A percentile compares a stretch with the other conserved stretches of the same genome.
Evolutionary conservation across 2,113 vertebrate species (phyloP).

Genomic region (Trichechus manatus): DNA sequence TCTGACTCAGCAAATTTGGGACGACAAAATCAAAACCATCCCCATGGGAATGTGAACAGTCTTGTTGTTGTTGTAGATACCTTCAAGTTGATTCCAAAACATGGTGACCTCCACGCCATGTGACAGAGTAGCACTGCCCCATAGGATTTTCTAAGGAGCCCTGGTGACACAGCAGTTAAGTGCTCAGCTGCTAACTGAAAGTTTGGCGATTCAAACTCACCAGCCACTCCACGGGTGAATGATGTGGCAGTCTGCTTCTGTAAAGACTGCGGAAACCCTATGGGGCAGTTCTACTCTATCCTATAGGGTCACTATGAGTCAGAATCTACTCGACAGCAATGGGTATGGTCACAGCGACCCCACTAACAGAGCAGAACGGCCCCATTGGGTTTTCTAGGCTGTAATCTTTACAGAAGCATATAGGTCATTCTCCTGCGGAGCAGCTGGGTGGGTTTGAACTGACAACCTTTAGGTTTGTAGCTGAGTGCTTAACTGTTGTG

Average conservation of each 20-base stretch:
- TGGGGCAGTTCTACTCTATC: not conserved
- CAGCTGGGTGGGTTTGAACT: not conserved
- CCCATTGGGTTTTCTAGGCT: not conserved
- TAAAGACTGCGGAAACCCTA: not conserved
- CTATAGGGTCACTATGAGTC: not conserved
- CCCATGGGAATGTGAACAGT: not conserved
- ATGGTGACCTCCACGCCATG: too few species aligned
- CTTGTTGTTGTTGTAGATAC: too few species aligned
- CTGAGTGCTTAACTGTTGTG: not conserved
- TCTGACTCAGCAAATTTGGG: not conserved
- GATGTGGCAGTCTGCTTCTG: not conserved
- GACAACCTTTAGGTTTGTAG: not conserved
- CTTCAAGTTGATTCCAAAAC: too few species aligned
- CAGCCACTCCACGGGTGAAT: too few species aligned
- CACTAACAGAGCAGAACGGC: too few species aligned
- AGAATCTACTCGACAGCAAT: too few species aligned
- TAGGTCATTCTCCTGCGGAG: not conserved
- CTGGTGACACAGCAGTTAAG: too few species aligned
- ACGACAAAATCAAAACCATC: not conserved
- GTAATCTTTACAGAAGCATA: not conserved
- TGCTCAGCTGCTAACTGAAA: not conserved
- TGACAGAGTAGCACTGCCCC: too few species aligned
- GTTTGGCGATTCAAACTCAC: too few species aligned
- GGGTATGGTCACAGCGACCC: too few species aligned
- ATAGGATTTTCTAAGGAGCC: too few species aligned